Evolutionary conservation across 2,113 vertebrate species (phyloP), one percentile per base, ranked within the genome.

Genomic region (Chionis minor): DNA sequence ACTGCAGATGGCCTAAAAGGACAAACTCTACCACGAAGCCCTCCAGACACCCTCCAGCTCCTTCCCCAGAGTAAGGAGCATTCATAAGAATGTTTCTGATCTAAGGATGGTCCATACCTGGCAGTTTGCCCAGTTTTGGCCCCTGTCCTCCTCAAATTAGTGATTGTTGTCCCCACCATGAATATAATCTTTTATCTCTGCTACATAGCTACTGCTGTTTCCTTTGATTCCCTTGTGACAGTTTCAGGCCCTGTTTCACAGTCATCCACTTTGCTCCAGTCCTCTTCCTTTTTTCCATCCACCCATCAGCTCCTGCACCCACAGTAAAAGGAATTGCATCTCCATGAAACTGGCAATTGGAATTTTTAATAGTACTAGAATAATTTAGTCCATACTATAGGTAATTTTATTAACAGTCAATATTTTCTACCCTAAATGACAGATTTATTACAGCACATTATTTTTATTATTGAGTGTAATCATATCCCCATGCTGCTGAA

Each of bases 401-500:
- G 92, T 94, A 81, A 94, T 96, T 94, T 97, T 91, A 97, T 93
- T 95, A 97, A 84, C 63, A 94, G 93, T 97, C 95, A 97, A 95
- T 96, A 95, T 97, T 96, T 97, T 95, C 86, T 92, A 92, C 61
- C n/a, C 83, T 89, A 93, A 97, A 82, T 90, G 95, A 94, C 96
- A 96, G 90, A 97, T 97, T 97, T 96, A 96, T 97, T 96, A 90
- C 72, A 81, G 67, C 67, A 87, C 82, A 97, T 97, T 96, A 97
- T 94, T 97, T 97, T 97, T 97, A 95, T 93, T 97, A 96, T 94
- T 94, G 92, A 96, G 38, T 89, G 79, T 95, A 97, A 96, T 97
- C 96, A 94, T 88, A 97, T 96, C 87, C 92, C 86, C 92, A 90
- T 94, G 95, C 87, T 96, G 47, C 90, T 82, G 88, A 96, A 96